Base-by-base conservation (phyloP, 2,113 vertebrate species). In the Pipra filicauda region DNA sequence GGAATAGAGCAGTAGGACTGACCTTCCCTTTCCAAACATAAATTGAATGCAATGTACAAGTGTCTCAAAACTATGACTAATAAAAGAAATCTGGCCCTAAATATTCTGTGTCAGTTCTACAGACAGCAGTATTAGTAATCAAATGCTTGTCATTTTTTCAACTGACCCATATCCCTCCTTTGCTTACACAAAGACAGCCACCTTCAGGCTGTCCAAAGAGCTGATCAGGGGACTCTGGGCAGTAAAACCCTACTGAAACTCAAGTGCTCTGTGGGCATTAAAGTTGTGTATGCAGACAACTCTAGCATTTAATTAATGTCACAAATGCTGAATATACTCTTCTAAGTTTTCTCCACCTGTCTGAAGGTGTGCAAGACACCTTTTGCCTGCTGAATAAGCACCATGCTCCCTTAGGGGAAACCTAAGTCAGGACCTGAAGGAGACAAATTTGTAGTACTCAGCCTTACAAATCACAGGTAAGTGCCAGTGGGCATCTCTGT, bases 11-110 rank as follows among this genome's bases (percentile, higher is more conserved):
- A 52, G 35, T 11, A 73, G 33, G 16, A 85, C 14, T 51, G 77
- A 67, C 51, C 33, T 89, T 85, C 27, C 35, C 12, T 72, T 85
- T 82, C 74, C 71, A 85, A 76, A 85, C 6, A 18, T 23, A 44
- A 41, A 48, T 6, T 20, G 70, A 89, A 77, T 0, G 0, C 15
- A 54, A 48, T 16, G 37, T 61, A 43, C 43, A 75, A 89, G 52
- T 35, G 23, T 33, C 77, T 77, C 54, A 92, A 89, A 95, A 82
- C 61, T 92, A 81, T 65, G 66, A 89, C 52, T 78, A 95, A 92
- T 62, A 85, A 69, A 92, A 87, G 44, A 59, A 91, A 81, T 62
- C 31, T 79, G 54, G 16, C 16, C 31, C 54, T 55, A 28, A 73
- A 58, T 75, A 92, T 81, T 93, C 46, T 66, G 54, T 72, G 66